Percentiles rank a stretch among this genome's conserved stretches.
phyloP scores from a whole-genome alignment of 1,140 invertebrate species.

The Cataglyphis hispanica region DNA sequence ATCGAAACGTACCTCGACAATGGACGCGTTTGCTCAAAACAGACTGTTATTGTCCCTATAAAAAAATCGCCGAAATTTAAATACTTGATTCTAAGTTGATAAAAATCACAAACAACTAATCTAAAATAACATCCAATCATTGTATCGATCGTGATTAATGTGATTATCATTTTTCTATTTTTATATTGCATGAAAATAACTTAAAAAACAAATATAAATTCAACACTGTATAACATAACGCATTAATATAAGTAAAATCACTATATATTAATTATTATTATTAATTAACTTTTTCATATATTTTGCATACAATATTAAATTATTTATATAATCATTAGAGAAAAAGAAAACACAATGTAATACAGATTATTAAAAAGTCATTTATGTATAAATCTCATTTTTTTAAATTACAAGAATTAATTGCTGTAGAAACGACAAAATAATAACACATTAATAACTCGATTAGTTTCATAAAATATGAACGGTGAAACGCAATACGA shows the following conservation, averaged over 20 bases:
- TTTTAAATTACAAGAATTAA: neutral
- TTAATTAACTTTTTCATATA: neutral
- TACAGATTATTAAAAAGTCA: neutral
- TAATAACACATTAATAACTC: neutral
- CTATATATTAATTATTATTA: neutral
- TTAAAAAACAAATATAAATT: neutral
- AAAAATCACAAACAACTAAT: neutral
- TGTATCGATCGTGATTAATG: too few relatives aligned
- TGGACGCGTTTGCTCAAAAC: neutral
- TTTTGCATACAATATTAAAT: neutral
- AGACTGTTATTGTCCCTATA: neutral
- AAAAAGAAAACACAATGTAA: neutral
- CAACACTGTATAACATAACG: too few relatives aligned
- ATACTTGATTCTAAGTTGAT: constrained; percentile 16
- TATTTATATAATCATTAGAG: neutral
- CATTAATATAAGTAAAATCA: neutral
- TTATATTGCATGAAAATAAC: neutral
- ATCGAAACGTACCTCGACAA: constrained; percentile 2
- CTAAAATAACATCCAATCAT: neutral
- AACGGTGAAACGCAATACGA: neutral
- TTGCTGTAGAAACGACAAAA: neutral
- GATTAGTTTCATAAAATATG: neutral
- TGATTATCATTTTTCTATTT: neutral
- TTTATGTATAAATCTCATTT: neutral
- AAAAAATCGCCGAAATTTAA: neutral